phyloP scores from a whole-genome alignment of 2,888 invertebrate genomes.

The Nephrotoma appendiculata region DNA sequence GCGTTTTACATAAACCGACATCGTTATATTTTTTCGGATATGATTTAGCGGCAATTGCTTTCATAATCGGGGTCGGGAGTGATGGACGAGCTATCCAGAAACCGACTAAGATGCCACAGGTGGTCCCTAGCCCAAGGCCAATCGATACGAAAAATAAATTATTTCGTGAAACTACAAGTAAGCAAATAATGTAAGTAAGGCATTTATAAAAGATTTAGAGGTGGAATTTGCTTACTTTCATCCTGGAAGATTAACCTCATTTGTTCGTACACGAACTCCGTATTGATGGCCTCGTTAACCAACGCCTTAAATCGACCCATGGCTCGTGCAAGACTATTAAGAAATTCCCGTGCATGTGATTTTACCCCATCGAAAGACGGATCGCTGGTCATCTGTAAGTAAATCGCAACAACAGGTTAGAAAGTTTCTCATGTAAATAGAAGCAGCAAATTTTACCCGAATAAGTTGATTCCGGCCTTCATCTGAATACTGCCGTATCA shows the following conservation, averaged over 20 bases:
- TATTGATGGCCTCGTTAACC: slow-evolving; percentile 11
- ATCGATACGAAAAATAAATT: slow-evolving; percentile 25
- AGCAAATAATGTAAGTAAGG: not conserved
- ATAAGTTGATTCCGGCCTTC: slow-evolving; percentile 9
- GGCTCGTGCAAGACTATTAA: slow-evolving; percentile 10
- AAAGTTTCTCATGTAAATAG: not conserved
- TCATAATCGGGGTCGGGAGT: slow-evolving; percentile 24
- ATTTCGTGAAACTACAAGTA: slow-evolving; percentile 21
- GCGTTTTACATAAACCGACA: slow-evolving; percentile 21
- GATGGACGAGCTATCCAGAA: slow-evolving; percentile 18
- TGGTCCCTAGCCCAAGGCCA: slow-evolving; percentile 27
- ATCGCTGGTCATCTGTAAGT: slow-evolving; percentile 11
- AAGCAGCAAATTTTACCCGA: not conserved
- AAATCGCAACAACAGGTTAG: not conserved
- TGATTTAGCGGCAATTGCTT: slow-evolving; percentile 28
- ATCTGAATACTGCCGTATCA: slow-evolving; percentile 15
- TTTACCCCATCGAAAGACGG: slow-evolving; percentile 13
- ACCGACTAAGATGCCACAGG: slow-evolving; percentile 26
- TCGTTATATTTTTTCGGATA: slow-evolving; percentile 24
- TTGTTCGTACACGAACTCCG: slow-evolving; percentile 12
- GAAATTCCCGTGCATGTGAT: slow-evolving; percentile 11
- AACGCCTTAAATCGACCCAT: slow-evolving; percentile 11
- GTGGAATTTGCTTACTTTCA: slow-evolving; percentile 15
- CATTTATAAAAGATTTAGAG: not conserved
- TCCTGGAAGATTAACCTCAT: slow-evolving; percentile 13